Base-by-base conservation (phyloP, 2,888 invertebrate genomes). In the Thereva nobilitata region DNA sequence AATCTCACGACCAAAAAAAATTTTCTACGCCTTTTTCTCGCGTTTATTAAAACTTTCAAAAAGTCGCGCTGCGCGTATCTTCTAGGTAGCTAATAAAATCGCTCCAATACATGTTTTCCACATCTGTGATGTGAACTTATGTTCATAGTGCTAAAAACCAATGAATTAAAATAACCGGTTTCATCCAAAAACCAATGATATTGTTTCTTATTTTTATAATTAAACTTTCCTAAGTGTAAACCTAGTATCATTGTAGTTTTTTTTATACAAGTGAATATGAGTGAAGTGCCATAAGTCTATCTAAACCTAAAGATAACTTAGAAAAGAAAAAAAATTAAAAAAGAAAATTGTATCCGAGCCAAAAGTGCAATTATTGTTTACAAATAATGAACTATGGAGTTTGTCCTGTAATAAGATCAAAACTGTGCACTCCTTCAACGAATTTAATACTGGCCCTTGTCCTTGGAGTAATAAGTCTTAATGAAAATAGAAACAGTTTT, bases 281-380 rank as follows among this genome's bases (percentile, higher is more conserved):
- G 61, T 61, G 61, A 50, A 41, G 61, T 61, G 50, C 61, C 50
- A 23, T 61, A 57, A 37, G 9, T 55, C 41, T 55, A 41, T 10
- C n/a, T 56, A 61, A 40, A 49, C 41, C 10, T 49, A 40, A 12
- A 10, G 38, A 10, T 41, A 8, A 40, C n/a, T 37, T 3, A n/a
- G 6, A 4, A 10, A 23, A 41, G 9, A 38, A 61, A 49, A 40
- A 61, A 35, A 10, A 6, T 3, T 5, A 10, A 23, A 41, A 23
- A 38, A 61, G 40, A 40, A 61, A 35, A 10, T 5, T n/a, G 57
- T 57, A 37, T 40, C 57, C 57, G 57, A 61, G 42, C 50, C 61
- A 61, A 61, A 61, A 61, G 61, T 61, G 61, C 61, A 61, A 61
- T 61, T 61, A 61, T 61, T 61, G 41, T 50, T 42, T 5, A 9